These are phyloP conservation scores for Hypanus sabinus DNA, from an alignment of 2,113 vertebrate species.

Conservation along the genomic window DNA sequence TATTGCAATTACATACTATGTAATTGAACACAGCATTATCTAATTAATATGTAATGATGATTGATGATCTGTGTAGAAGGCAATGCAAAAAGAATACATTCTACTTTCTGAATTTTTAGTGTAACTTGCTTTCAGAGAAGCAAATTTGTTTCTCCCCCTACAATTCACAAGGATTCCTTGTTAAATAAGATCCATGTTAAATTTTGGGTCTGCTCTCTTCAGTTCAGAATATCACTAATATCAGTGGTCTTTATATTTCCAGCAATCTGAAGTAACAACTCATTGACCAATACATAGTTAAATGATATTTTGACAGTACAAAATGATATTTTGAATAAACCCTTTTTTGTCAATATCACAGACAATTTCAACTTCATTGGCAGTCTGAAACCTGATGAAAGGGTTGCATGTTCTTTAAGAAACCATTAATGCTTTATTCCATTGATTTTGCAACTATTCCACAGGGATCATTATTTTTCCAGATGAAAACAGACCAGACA, in stretches of 20 bases:
- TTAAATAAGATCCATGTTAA: background rate
- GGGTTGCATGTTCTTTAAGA: background rate
- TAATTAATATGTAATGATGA: constrained; percentile 19
- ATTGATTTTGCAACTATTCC: background rate
- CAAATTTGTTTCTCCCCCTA: background rate
- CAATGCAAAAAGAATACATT: background rate
- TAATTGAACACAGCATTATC: background rate
- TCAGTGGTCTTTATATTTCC: background rate
- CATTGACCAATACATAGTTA: background rate
- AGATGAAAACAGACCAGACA: background rate
- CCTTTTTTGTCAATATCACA: background rate
- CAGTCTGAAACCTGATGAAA: background rate
- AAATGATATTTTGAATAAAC: no score
- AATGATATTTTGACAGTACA: background rate
- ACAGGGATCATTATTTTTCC: background rate
- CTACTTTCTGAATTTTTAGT: background rate
- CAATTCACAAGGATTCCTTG: background rate
- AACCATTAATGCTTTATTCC: background rate
- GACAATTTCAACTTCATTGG: background rate
- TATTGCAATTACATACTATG: background rate
- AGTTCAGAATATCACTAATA: background rate
- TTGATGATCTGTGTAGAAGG: background rate
- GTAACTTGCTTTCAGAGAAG: background rate
- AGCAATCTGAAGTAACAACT: background rate
- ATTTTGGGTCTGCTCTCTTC: background rate